These are phyloP conservation scores for Brienomyrus brachyistius DNA, from an alignment of 2,113 vertebrate genomes.

Conservation along the genomic window DNA sequence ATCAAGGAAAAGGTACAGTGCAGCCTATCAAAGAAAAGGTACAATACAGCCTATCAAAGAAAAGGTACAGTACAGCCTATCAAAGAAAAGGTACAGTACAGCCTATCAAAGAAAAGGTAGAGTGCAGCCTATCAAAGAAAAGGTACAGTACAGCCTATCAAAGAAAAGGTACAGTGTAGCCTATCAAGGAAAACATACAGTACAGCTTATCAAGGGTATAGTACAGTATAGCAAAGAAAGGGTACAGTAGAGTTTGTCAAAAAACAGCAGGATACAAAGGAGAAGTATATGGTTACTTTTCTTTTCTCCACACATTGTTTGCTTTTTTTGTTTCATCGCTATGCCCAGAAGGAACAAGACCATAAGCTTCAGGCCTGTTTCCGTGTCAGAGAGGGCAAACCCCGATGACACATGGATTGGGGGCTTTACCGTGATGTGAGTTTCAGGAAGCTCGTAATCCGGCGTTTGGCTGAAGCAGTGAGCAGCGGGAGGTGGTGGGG, in stretches of 20 bases:
- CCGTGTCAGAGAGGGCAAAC: background rate
- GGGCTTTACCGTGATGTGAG: background rate
- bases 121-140: background rate
- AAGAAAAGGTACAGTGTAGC: background rate
- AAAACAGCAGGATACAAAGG: background rate
- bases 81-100: background rate
- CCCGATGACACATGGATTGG: background rate
- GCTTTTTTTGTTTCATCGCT: background rate
- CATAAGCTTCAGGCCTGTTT: background rate
- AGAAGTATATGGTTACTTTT: background rate
- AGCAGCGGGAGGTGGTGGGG: background rate
- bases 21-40: background rate
- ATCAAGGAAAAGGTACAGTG: background rate
- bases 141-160: background rate
- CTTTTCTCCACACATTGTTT: background rate
- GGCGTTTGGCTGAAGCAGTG: background rate
- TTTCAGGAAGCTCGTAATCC: background rate
- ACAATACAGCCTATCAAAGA: too few species aligned
- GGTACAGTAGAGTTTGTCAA: background rate
- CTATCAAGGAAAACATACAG: background rate
- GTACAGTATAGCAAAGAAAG: background rate
- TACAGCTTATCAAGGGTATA: background rate
- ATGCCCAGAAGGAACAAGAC: background rate
- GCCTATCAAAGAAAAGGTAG: background rate
- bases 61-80: background rate